These are phyloP conservation scores for Cosmorhoe ocellata DNA, from an alignment of 2,888 invertebrate genomes.

Conservation along the genomic window DNA sequence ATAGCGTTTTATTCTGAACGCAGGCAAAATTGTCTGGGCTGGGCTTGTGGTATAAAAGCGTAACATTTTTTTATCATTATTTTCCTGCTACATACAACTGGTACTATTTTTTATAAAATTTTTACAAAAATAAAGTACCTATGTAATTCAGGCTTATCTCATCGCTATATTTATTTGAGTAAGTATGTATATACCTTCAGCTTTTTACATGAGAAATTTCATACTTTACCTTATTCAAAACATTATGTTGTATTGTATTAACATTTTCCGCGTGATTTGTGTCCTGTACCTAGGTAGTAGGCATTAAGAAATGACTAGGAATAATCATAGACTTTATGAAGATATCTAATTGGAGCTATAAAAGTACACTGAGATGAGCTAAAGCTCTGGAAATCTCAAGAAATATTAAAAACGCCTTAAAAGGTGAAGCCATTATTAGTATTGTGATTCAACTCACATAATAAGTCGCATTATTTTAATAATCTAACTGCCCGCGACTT, in stretches of 20 bases:
- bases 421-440: slow-evolving; percentile 21
- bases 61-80: slow-evolving; percentile 12
- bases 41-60: not conserved
- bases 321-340: slow-evolving; percentile 8
- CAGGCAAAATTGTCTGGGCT: slow-evolving; percentile 8
- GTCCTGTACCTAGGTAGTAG: not conserved
- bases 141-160: too few relatives aligned
- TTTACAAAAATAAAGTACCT: too few relatives aligned
- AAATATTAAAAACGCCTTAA: slow-evolving; percentile 17
- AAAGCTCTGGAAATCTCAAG: slow-evolving; percentile 12
- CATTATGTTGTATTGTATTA: too few relatives aligned
- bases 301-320: slow-evolving; percentile 1
- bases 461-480: slow-evolving; percentile 29
- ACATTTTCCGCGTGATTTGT: too few relatives aligned
- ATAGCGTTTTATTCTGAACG: slow-evolving; percentile 19
- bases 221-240: too few relatives aligned
- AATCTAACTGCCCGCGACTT: too few relatives aligned
- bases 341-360: slow-evolving; percentile 10
- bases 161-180: too few relatives aligned
- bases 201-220: too few relatives aligned
- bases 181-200: too few relatives aligned
- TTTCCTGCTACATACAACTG: slow-evolving; percentile 6
- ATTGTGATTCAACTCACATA: slow-evolving; percentile 22
- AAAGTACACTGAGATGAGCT: slow-evolving; percentile 7
- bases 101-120: slow-evolving; percentile 1